Evolutionary conservation across 2,113 vertebrate genomes (phyloP).

Genomic region (Labrus mixtus): DNA sequence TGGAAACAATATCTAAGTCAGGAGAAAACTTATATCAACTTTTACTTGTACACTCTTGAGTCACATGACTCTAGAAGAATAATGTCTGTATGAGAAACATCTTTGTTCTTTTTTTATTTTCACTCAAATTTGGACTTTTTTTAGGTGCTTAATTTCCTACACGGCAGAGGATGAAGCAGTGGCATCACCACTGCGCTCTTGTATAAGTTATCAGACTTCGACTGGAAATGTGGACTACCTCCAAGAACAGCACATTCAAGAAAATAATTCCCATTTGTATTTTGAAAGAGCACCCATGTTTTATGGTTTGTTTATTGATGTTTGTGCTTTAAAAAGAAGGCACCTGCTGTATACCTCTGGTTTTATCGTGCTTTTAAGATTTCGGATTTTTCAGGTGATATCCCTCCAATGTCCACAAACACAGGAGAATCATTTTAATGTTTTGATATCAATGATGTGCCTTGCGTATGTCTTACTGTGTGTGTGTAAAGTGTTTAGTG

Average conservation of each 20-base stretch:
- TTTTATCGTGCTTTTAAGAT: slow-evolving; percentile 57
- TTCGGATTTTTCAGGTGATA: slow-evolving; percentile 39
- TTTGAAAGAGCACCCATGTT: slow-evolving; percentile 2
- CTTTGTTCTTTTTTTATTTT: slow-evolving; percentile 16
- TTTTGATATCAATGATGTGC: slow-evolving; percentile 80
- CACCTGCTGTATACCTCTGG: slow-evolving; percentile 47
- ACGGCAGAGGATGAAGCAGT: slow-evolving; percentile 17
- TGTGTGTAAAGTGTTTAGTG: slow-evolving; percentile 66
- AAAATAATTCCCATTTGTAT: not conserved
- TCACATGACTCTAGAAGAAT: not conserved
- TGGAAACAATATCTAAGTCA: slow-evolving; percentile 13
- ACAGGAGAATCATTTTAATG: slow-evolving; percentile 49
- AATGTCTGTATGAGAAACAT: slow-evolving; percentile 8
- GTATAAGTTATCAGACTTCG: slow-evolving; percentile 3
- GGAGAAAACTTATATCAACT: slow-evolving; percentile 4
- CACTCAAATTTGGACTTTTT: slow-evolving; percentile 14
- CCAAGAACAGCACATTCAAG: slow-evolving; percentile 16
- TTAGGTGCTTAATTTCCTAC: slow-evolving; percentile 30
- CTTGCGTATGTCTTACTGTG: slow-evolving; percentile 73
- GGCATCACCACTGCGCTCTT: slow-evolving; percentile 3
- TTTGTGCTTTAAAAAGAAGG: slow-evolving; percentile 29
- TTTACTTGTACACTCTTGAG: slow-evolving; percentile 10
- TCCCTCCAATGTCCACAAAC: slow-evolving; percentile 29
- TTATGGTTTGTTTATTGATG: slow-evolving; percentile 35
- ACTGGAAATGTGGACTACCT: slow-evolving; percentile 22